Evolutionary conservation across 2,888 invertebrate species (phyloP).

Genomic region (Drosophila recens): DNA sequence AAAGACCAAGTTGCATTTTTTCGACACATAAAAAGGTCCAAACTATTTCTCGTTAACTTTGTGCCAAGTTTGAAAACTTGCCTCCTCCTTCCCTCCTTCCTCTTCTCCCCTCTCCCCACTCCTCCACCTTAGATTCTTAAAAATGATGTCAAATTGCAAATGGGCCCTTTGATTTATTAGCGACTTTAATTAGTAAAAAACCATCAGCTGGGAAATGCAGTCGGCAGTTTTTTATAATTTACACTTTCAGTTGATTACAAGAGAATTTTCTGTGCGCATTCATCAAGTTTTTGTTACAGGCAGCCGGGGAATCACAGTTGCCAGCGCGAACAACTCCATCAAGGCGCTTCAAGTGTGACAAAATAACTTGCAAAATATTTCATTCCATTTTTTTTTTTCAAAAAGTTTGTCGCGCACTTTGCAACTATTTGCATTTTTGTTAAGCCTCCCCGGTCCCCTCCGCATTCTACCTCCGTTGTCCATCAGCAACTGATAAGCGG

Average conservation of each 20-base stretch:
- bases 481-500: slow-evolving; percentile 32
- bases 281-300: slow-evolving; percentile 40
- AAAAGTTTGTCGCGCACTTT: slow-evolving; percentile 52
- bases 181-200: slow-evolving; percentile 71
- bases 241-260: slow-evolving; percentile 42
- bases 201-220: slow-evolving; percentile 29
- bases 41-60: slow-evolving; percentile 19
- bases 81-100: too few relatives aligned
- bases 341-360: slow-evolving; percentile 51
- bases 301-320: slow-evolving; percentile 13
- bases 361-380: slow-evolving; percentile 64
- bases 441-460: background rate
- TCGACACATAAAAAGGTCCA: slow-evolving; percentile 2
- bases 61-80: slow-evolving; percentile 6
- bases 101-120: too few relatives aligned
- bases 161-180: slow-evolving; percentile 76
- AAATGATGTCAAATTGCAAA: slow-evolving; percentile 77
- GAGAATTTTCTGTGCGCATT: slow-evolving; percentile 40
- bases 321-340: slow-evolving; percentile 57
- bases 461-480: background rate
- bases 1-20: slow-evolving; percentile 37
- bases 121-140: slow-evolving; percentile 15
- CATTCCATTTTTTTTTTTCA: slow-evolving; percentile 1
- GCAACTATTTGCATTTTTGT: slow-evolving; percentile 52
- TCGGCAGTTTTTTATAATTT: slow-evolving; percentile 4